Evolutionary conservation across 2,888 invertebrate genomes (phyloP), one percentile per base, ranked within the genome.

Genomic region (Hyalella azteca): DNA sequence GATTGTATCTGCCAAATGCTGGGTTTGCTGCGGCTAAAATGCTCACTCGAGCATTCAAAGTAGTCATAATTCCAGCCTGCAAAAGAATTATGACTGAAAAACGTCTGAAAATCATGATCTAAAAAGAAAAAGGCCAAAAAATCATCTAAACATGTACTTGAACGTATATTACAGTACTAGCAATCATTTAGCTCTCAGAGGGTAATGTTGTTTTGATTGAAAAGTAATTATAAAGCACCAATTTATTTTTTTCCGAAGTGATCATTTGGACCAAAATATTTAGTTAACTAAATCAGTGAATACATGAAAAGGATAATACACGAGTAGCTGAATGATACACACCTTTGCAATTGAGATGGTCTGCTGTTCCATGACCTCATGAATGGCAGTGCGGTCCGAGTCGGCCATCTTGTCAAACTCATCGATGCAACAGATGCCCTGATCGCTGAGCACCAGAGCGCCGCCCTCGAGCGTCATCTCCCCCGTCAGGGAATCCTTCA

Each of bases 331-430:
- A 11, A 11, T 11, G 60, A 11, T 32, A 73, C 77, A 22, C 3
- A 93, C 93, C 91, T 99, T 99, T 22, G 99, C 98, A 86, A 99
- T 98, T 79, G 97, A 97, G 85, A 99, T 98, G 19, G 99, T 99
- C 90, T 99, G 99, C 87, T 99, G 99, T 89, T 99, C 99, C 97
- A 97, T 97, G 54, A 97, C 97, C 90, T 98, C 97, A 88, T 98
- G 97, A 86, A 98, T 97, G 79, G 97, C 95, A 0, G 96, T 96
- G 87, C 97, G 91, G 89, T 99, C 98, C 59, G 89, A 89, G 85
- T 99, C 98, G 76, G 96, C 95, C 98, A 99, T 98, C 90, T 99
- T 99, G 90, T 99, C 99, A 88, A 99, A 99, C 90, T 99, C 99
- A 88, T 99, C 99, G 88, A 99, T 99, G 89, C 98, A 99, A 88